Evolutionary conservation across 2,888 invertebrate genomes (phyloP).

Genomic region (Odontocolon sp.): DNA sequence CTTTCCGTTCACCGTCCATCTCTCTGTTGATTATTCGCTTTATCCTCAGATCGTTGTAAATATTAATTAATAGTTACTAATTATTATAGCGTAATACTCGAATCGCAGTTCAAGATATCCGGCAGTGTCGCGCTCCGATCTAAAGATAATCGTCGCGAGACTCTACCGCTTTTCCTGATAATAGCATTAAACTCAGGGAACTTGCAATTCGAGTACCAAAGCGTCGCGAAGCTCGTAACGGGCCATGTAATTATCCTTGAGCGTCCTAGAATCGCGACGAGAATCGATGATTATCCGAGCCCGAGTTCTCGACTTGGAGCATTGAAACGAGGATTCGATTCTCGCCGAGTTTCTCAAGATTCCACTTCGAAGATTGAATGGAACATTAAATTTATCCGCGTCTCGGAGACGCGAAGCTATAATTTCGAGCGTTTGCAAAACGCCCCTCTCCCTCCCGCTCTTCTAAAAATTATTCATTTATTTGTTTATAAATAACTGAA

Average conservation of each 20-base stretch:
- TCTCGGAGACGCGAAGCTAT: background rate
- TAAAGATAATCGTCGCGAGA: background rate
- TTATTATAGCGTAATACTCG: background rate
- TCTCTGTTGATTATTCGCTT: slow-evolving; percentile 3
- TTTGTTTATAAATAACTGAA: slow-evolving; percentile 10
- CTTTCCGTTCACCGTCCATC: background rate
- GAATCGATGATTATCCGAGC: slow-evolving; percentile 32
- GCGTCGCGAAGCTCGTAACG: slow-evolving; percentile 20
- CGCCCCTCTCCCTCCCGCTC: background rate
- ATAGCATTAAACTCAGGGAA: slow-evolving; percentile 11
- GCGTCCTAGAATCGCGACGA: slow-evolving; percentile 23
- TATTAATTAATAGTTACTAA: slow-evolving; percentile 22
- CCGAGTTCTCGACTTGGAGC: background rate
- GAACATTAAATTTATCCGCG: background rate
- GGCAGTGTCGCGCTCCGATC: slow-evolving; percentile 3
- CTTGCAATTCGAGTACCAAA: slow-evolving; percentile 39
- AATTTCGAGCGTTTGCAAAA: slow-evolving; percentile 21
- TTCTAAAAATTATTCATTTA: background rate
- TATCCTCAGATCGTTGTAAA: slow-evolving; percentile 46
- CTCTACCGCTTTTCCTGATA: slow-evolving; percentile 3
- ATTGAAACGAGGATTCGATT: background rate
- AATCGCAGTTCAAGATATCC: background rate
- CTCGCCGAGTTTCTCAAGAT: slow-evolving; percentile 5
- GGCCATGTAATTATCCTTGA: slow-evolving; percentile 43
- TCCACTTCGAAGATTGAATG: background rate